These are phyloP conservation scores for Pentalonia nigronervosa DNA, from an alignment of 1,140 invertebrate genomes.

Conservation along the genomic window DNA sequence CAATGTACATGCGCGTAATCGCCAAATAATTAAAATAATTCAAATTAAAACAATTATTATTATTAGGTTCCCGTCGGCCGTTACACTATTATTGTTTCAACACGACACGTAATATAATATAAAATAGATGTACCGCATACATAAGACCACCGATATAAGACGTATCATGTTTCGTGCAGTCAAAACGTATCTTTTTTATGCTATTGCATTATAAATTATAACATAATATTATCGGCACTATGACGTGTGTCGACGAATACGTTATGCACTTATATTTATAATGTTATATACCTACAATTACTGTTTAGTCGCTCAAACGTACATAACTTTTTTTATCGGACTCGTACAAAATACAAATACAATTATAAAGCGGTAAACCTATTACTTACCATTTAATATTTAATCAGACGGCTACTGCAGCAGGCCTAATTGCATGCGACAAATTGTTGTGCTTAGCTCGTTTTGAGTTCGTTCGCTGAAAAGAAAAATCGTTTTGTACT, in stretches of 20 bases:
- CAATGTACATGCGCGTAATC: neutral
- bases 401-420: neutral
- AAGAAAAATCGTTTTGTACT: neutral
- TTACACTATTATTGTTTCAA: conserved; percentile 4
- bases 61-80: neutral
- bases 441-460: neutral
- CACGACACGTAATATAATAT: neutral
- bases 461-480: neutral
- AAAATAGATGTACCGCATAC: neutral
- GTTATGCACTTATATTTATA: neutral
- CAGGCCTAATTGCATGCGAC: neutral
- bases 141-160: neutral
- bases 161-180: neutral
- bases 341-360: neutral
- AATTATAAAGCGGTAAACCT: neutral
- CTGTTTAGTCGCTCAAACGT: neutral
- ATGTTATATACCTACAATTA: neutral
- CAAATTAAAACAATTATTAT: neutral
- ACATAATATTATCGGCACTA: neutral
- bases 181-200: neutral
- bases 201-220: neutral
- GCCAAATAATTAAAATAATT: neutral
- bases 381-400: neutral
- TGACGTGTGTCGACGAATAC: neutral
- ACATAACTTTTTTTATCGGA: neutral